These are phyloP conservation scores for Cotesia congregata DNA, from an alignment of 2,888 invertebrate genomes.

Conservation along the genomic window DNA sequence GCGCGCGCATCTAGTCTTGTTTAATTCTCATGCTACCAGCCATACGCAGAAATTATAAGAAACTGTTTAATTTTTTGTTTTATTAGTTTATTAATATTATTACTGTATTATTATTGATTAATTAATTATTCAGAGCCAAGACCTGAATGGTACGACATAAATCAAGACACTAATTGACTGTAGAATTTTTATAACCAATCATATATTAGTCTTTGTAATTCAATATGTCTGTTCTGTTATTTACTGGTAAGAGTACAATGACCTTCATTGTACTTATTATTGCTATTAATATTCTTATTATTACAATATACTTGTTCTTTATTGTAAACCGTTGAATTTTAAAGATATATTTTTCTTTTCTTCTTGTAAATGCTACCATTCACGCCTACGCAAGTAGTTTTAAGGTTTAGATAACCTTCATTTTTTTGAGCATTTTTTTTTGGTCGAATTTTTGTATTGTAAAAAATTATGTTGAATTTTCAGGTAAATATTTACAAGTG, in stretches of 20 bases:
- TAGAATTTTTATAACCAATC: not conserved
- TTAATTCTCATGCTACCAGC: slow-evolving; percentile 55
- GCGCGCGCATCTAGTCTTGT: slow-evolving; percentile 66
- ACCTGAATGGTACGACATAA: not conserved
- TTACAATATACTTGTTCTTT: slow-evolving; percentile 23
- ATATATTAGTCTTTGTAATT: not conserved
- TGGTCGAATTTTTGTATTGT: no score
- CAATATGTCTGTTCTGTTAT: not conserved
- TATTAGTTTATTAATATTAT: not conserved
- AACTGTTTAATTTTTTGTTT: not conserved
- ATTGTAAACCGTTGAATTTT: not conserved
- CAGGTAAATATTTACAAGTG: no score
- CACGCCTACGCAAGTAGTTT: slow-evolving; percentile 16
- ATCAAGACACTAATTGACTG: not conserved
- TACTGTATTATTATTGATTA: not conserved
- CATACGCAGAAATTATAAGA: slow-evolving; percentile 2
- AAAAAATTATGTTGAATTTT: no score
- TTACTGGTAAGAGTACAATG: slow-evolving; percentile 1
- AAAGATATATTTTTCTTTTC: not conserved
- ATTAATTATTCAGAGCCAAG: not conserved
- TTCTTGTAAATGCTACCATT: not conserved
- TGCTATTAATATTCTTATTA: not conserved
- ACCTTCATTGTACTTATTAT: not conserved
- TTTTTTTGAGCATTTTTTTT: no score
- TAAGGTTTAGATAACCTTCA: no score